Evolutionary conservation across 2,113 vertebrate genomes (phyloP).

Genomic region (Zapus hudsonius): DNA sequence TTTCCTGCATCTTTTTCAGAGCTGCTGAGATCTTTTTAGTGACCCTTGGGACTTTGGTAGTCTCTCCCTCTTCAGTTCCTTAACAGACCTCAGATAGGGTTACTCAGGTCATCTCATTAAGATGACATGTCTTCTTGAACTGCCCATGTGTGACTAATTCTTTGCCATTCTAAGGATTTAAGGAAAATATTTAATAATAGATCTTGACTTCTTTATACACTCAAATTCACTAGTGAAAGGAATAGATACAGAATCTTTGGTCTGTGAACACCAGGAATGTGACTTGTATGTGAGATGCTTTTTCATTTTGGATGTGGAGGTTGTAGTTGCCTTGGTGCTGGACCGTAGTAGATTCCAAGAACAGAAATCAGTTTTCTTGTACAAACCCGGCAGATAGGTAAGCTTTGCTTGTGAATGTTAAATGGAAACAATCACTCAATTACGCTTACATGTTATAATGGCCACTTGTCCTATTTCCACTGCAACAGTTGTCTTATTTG

Average conservation of each 20-base stretch:
- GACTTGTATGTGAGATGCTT: no score
- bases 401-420: not conserved
- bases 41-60: not conserved
- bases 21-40: not conserved
- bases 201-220: not conserved
- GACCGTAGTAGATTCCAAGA: no score
- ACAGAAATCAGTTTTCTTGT: no score
- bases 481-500: not conserved
- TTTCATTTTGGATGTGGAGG: not conserved
- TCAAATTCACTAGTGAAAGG: not conserved
- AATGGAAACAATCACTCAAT: not conserved
- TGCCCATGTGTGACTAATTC: not conserved
- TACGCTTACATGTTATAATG: not conserved
- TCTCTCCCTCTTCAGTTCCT: not conserved
- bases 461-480: not conserved
- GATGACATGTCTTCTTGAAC: not conserved
- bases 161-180: not conserved
- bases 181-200: not conserved
- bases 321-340: no score
- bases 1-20: not conserved
- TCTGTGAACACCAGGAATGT: no score
- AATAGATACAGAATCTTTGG: no score
- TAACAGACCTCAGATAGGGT: not conserved
- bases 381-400: no score
- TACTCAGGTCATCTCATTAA: not conserved